Evolutionary conservation across 2,797 vertebrate species (phyloP), one percentile per base, ranked within the genome.

Genomic region (Eidolon dupreanum): DNA sequence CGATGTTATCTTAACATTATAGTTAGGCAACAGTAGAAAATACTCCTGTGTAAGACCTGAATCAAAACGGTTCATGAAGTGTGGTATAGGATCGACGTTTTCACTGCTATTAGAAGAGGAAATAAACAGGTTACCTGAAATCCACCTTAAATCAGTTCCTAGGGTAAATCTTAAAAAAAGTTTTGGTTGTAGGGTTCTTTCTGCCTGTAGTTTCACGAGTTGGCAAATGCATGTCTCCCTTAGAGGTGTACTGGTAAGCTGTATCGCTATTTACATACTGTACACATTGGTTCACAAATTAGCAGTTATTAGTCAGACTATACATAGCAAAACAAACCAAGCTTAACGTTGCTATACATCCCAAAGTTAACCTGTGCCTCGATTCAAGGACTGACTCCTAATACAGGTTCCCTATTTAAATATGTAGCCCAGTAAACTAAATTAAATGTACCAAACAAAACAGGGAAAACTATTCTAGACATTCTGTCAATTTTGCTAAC

Each of bases 401-500:
- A 99, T 96, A 99, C 98, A 51, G 99, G 99, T 98, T 99, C 99
- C 98, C 99, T 99, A 99, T 99, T 99, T 98, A 99, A 98, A 98
- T 99, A 99, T 1, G 99, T 99, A 96, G 99, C 99, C 99, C 99
- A 99, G 97, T 99, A 99, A 94, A 99, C 99, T 90, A 99, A 99
- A 98, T 99, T 99, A 98, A 99, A 99, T 95, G 98, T 99, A 97
- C 99, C 99, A 97, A 99, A 99, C 97, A 99, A 99, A 97, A 99
- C 99, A 2, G 99, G 99, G 98, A 99, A 99, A 97, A 99, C 99
- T 99, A 99, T 99, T 98, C 99, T 99, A 96, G 99, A 99, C 99
- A 99, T 99, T 98, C 99, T 99, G 98, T 99, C 99, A 88, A 99
- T 99, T 99, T 99, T 99, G 99, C 99, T 99, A 93, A 99, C 99